phyloP scores from a whole-genome alignment of 2,113 vertebrate species.

The Australoheros scitulus region DNA sequence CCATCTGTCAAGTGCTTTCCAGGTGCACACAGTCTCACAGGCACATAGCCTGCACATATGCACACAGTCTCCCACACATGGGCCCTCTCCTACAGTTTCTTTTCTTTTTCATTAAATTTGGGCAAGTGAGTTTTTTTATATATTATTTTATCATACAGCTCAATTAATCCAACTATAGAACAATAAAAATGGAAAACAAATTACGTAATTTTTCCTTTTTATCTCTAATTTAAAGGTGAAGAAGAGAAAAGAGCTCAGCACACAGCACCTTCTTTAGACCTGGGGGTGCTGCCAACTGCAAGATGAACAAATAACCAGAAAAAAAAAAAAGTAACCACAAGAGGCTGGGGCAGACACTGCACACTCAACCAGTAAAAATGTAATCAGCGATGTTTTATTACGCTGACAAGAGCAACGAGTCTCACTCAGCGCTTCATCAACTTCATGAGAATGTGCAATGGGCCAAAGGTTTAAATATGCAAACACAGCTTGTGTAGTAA shows the following conservation, averaged over 20 bases:
- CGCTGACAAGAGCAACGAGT: neutral
- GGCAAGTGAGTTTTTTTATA: constrained; percentile 6
- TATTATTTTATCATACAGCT: constrained; percentile 24
- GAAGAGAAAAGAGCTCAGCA: neutral
- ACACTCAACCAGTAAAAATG: neutral
- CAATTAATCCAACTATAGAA: neutral
- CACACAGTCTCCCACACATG: constrained; percentile 60
- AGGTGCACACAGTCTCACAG: constrained; percentile 67
- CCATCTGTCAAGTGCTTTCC: constrained; percentile 75
- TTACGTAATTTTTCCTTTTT: neutral
- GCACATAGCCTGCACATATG: constrained; percentile 64
- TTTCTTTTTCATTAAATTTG: constrained; percentile 1
- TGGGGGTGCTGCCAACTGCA: neutral
- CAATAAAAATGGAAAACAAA: neutral
- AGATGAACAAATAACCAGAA: neutral
- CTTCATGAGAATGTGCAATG: neutral
- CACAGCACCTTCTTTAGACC: neutral
- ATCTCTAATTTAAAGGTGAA: constrained; percentile 11
- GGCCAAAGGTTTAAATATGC: constrained; percentile 15
- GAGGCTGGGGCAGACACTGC: neutral
- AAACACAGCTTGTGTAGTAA: constrained; percentile 24
- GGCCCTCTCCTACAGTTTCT: constrained; percentile 19
- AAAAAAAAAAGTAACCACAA: neutral
- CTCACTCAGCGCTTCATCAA: constrained; percentile 5
- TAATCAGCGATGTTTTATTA: constrained; percentile 2